Evolutionary conservation across 1,140 invertebrate species (phyloP).

Genomic region (Bombus polaris): DNA sequence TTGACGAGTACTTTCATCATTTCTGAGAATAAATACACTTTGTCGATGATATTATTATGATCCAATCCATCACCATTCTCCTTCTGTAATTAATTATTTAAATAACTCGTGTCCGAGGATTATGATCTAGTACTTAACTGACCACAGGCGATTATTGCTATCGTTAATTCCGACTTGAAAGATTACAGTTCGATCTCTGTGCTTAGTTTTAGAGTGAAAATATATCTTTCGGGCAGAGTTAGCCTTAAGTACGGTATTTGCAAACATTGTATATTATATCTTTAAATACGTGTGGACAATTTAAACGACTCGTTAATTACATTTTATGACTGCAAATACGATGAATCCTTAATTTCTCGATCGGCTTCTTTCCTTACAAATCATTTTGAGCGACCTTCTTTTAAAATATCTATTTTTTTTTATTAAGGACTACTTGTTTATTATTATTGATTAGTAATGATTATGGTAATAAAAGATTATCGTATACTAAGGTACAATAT

Average conservation of each 20-base stretch:
- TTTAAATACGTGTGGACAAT: not conserved
- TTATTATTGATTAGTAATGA: not conserved
- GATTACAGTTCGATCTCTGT: not conserved
- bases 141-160: not conserved
- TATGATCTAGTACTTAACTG: not conserved
- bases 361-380: not conserved
- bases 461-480: not conserved
- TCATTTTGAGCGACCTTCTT: not conserved
- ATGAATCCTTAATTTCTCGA: not conserved
- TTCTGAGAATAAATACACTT: slow-evolving; percentile 41
- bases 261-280: not conserved
- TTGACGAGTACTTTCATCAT: not conserved
- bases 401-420: not conserved
- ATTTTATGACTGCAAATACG: not conserved
- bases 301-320: not conserved
- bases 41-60: slow-evolving; percentile 26
- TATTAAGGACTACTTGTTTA: not conserved
- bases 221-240: not conserved
- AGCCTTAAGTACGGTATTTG: too few species aligned
- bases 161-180: not conserved
- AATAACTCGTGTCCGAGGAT: too few species aligned
- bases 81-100: not conserved
- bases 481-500: not conserved
- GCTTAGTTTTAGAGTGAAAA: not conserved
- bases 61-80: not conserved